phyloP scores from a whole-genome alignment of 2,113 vertebrate genomes.

The Percina caprodes region DNA sequence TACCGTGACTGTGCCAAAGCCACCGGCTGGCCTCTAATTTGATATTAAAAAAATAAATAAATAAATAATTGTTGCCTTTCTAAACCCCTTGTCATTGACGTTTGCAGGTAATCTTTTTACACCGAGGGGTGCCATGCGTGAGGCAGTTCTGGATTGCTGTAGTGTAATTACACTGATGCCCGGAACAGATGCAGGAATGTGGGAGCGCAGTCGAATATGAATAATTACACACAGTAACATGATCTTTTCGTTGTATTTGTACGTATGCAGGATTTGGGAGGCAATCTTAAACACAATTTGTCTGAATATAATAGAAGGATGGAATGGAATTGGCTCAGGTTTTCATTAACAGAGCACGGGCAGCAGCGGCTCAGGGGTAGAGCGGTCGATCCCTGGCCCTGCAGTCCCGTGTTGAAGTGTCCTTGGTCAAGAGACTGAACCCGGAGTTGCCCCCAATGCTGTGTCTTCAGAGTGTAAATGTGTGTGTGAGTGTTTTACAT shows the following conservation, averaged over 20 bases:
- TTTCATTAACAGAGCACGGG: conserved; percentile 12
- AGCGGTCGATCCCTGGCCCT: no score
- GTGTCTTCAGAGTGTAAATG: no score
- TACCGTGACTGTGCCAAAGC: conserved; percentile 48
- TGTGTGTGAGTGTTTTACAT: no score
- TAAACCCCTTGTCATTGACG: conserved; percentile 29
- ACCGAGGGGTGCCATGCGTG: conserved; percentile 37
- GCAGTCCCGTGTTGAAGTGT: no score
- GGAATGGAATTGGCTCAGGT: conserved; percentile 11
- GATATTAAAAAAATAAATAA: conserved; percentile 60
- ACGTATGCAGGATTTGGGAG: neutral
- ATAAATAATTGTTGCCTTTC: conserved; percentile 66
- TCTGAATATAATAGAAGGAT: conserved; percentile 24
- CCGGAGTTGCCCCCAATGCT: no score
- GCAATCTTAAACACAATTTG: conserved; percentile 3
- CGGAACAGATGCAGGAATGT: conserved; percentile 36
- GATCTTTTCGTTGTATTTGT: neutral
- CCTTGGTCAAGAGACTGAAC: no score
- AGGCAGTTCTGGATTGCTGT: conserved; percentile 51
- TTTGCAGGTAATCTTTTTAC: conserved; percentile 59
- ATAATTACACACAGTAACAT: conserved; percentile 15
- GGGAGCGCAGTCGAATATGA: neutral
- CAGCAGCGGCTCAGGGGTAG: no score
- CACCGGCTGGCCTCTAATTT: conserved; percentile 69
- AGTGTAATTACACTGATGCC: conserved; percentile 62